Base-by-base conservation (phyloP, 2,888 invertebrate species). In the Chaitophorus viminalis region DNA sequence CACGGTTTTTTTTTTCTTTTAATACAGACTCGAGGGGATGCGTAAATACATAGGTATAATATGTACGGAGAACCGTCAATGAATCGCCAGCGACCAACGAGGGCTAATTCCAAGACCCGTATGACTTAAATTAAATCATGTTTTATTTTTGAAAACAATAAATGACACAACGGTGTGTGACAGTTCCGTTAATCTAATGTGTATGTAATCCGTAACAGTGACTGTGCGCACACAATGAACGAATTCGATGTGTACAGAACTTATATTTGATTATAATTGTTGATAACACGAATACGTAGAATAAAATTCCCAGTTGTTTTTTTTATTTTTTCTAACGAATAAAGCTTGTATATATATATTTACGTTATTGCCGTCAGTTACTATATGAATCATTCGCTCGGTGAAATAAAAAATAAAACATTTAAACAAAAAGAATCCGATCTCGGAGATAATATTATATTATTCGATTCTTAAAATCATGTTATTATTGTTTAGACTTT, bases 51-150 rank as follows among this genome's bases (percentile, higher is more conserved):
- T 46, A 14, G 11, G 14, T 14, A 14, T 11, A 11, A 46, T 31
- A 6, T 18, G 5, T n/a, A 65, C 31, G 29, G 60, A 36, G 60
- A 60, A 86, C 52, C 78, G 36, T 2, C 72, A 65, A 86, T 79
- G 79, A 79, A 36, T 79, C 21, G 33, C 33, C 36, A 18, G 46
- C 77, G 21, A 70, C 46, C 25, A 75, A 77, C 77, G 52, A 60
- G 79, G 78, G 72, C 78, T 86, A 60, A 86, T 86, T 78, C 39
- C 31, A 9, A 79, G 79, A 54, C 86, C 86, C 86, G 86, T 86
- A 86, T 74, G 79, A n/a, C 21, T 86, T 39, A 39, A 86, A 86
- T 79, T 86, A 72, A 79, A 86, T 86, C 86, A 86, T 65, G 54
- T 75, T 60, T 60, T 33, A n/a, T 86, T 72, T 86, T 86, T 31